Base-by-base conservation (phyloP, 2,888 invertebrate species). In the Lasioglossum zephyrum region DNA sequence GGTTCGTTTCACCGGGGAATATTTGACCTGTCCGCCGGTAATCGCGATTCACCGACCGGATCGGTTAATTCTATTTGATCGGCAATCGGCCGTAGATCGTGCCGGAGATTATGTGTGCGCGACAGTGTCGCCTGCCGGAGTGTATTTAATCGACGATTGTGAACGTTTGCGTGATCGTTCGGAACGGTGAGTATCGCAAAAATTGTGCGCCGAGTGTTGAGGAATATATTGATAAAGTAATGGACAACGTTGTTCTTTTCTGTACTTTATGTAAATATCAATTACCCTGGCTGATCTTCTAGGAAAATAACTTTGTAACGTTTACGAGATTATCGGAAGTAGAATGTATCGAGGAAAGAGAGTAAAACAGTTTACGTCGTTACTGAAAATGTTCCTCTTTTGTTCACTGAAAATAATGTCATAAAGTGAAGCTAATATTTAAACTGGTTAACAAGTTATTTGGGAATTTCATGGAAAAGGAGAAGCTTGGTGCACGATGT, bases 1-100 rank as follows among this genome's bases (percentile, higher is more conserved):
- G 78, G 63, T 60, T 85, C 78, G 75, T 83, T 83, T 84, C 66
- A 11, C 8, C 41, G 41, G 31, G 82, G 73, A 76, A 57, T 66
- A 57, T 72, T 44, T 36, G 82, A 76, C 44, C 22, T 44, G 16
- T 5, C 31, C 8, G 6, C 39, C 22, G 60, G 18, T 70, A 60
- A 69, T 82, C 47, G 73, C 36, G 66, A 76, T 22, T 63, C 39
- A 57, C 22, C 39, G 72, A 41, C 44, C 36, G 74, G 9, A 41
- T 26, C 18, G 41, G 66, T 77, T 82, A 73, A 77, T 82, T 73
- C 53, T 18, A 39, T 82, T 82, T 26, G 5, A 76, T 57, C 63
- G 73, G 0, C 39, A 39, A 26, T 4, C 53, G 79, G 70, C 26
- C 70, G 60, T 16, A 4, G 49, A 13, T 53, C 53, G 53, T 3